A percentile compares a stretch with the other conserved stretches of the same genome.
Conservation (phyloP, 2,797 vertebrate species). For the Poecilia gillii region DNA sequence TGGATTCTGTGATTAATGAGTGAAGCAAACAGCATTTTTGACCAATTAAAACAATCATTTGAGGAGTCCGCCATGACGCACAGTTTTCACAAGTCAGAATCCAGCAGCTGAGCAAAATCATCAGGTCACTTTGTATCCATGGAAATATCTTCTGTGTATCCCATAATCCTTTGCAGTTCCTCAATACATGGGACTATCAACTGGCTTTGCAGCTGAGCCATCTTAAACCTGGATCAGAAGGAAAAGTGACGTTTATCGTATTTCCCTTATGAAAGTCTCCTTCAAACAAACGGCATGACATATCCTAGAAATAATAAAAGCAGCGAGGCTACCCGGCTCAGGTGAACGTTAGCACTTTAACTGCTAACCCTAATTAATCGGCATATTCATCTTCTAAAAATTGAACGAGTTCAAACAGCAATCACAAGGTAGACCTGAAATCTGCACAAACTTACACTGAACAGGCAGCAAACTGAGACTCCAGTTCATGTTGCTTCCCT, state of each 20-base stretch:
- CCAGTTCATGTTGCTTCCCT: constrained; percentile 6
- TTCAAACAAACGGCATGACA: neutral
- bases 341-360: neutral
- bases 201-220: constrained; percentile 70
- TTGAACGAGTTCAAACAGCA: too few relatives aligned
- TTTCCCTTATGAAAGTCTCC: neutral
- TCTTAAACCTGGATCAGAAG: constrained; percentile 65
- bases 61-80: neutral
- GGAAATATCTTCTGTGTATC: constrained; percentile 32
- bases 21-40: constrained; percentile 17
- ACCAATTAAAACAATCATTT: constrained; percentile 9
- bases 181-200: constrained; percentile 70
- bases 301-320: neutral
- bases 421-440: neutral
- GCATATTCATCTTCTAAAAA: neutral
- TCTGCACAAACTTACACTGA: constrained; percentile 22
- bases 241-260: neutral
- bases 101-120: neutral
- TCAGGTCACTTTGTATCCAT: constrained; percentile 49
- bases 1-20: constrained; percentile 24
- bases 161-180: constrained; percentile 74
- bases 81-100: neutral
- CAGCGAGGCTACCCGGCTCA: neutral
- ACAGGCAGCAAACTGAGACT: constrained; percentile 5
- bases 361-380: neutral